phyloP scores from a whole-genome alignment of 2,113 vertebrate genomes.

The Cebidichthys violaceus region DNA sequence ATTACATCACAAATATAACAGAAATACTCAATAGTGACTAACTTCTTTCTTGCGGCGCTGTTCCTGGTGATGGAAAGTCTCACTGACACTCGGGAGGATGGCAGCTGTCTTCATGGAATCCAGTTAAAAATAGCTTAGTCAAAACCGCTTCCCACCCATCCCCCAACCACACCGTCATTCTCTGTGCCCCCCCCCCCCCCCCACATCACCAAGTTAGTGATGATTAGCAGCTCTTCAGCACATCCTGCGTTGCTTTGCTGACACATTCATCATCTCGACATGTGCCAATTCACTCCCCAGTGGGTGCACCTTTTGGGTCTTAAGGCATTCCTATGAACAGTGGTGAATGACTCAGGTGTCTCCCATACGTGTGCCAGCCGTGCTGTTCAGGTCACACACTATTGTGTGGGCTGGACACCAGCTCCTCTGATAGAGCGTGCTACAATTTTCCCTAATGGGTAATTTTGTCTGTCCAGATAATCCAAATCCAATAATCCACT shows the following conservation, averaged over 20 bases:
- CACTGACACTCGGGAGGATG: constrained; percentile 39
- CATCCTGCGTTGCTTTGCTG: constrained; percentile 5
- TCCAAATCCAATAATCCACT: constrained; percentile 69
- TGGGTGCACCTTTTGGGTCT: not conserved
- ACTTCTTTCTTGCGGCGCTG: not conserved
- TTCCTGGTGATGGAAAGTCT: constrained; percentile 41
- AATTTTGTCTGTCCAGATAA: constrained; percentile 59
- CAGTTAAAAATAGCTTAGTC: constrained; percentile 72
- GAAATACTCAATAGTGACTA: not conserved
- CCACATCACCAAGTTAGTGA: constrained; percentile 19
- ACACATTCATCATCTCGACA: constrained; percentile 36
- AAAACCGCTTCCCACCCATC: constrained; percentile 25
- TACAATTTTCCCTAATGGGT: constrained; percentile 53
- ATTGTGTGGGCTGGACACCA: not conserved
- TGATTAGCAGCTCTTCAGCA: constrained; percentile 59
- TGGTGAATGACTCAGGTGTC: constrained; percentile 4
- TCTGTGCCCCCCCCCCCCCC: not conserved
- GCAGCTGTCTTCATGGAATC: constrained; percentile 79
- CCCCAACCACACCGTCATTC: constrained; percentile 24
- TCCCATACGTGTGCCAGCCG: not conserved
- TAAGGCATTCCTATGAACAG: constrained; percentile 3
- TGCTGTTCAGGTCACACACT: constrained; percentile 9
- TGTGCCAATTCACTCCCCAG: not conserved
- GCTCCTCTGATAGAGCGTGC: constrained; percentile 5
- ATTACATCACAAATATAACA: not conserved